phyloP scores from a whole-genome alignment of 2,888 invertebrate genomes.

The Beris morrisii region DNA sequence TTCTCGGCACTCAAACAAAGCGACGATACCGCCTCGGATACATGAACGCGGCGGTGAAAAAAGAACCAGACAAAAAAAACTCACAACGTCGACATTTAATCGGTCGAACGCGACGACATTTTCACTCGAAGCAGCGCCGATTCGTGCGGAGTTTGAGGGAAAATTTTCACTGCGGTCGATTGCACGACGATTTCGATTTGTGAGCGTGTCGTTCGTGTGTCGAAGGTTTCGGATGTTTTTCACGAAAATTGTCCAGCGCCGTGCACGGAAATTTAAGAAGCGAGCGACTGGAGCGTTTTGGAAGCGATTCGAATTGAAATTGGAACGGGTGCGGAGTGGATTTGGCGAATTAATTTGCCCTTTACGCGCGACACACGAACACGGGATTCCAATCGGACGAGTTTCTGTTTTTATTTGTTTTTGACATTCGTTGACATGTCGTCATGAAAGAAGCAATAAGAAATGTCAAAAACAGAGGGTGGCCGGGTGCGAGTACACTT shows the following conservation, averaged over 20 bases:
- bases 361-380: slow-evolving; percentile 2
- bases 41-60: no score
- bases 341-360: slow-evolving; percentile 24
- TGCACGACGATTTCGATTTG: no score
- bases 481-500: no score
- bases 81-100: not conserved
- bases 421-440: slow-evolving; percentile 25
- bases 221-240: no score
- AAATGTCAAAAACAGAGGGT: slow-evolving; percentile 5
- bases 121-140: no score
- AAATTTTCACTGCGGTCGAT: no score
- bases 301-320: not conserved
- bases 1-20: not conserved
- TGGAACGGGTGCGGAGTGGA: not conserved
- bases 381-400: not conserved
- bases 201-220: no score
- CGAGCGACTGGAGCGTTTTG: slow-evolving; percentile 5
- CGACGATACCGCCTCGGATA: not conserved
- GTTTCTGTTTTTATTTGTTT: slow-evolving; percentile 20
- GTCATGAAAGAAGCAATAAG: not conserved
- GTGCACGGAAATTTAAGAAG: not conserved
- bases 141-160: no score
- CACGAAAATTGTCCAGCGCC: no score
- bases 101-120: no score
- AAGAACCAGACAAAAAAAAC: no score